Base-by-base conservation (phyloP, 2,113 vertebrate genomes). In the Lathamus discolor region DNA sequence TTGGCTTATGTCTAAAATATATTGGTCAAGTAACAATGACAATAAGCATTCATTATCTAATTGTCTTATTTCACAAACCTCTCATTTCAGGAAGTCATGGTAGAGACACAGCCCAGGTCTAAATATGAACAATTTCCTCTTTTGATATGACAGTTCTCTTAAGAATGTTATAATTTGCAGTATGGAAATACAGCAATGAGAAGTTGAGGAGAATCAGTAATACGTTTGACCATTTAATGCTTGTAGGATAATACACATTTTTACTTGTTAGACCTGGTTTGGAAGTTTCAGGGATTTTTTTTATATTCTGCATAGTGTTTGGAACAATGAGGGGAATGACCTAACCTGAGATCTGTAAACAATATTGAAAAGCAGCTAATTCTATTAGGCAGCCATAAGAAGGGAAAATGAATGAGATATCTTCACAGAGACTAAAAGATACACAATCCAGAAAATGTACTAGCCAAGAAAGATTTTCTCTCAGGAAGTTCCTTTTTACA, bases 321-420 rank as follows among this genome's bases (percentile, higher is more conserved):
- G 48, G 28, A 37, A 79, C 18, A 35, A 61, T 27, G 17, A 4
- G 35, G 51, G 11, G 23, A 74, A 78, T 90, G 43, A 82, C 25
- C 43, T 87, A 68, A 59, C 79, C 17, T 68, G 51, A 78, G 69
- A 61, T 69, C 64, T 94, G 37, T 91, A 92, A 96, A 73, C 37
- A 80, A 19, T 57, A 10, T 12, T 54, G 25, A 55, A 92, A 92
- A 86, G 74, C 25, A 83, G 22, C 48, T 69, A 94, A 94, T 92
- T 86, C 46, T 70, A 63, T 29, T 64, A 78, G 81, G 86, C 64
- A 91, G 9, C 22, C 77, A 75, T 87, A 95, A 86, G 22, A 75
- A 86, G 51, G 6, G 54, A 66, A 89, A 92, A 73, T 88, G 88
- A 86, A 95, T 78, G 64, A 78, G n/a, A 63, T 41, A 37, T 16